A percentile compares a stretch with the other conserved stretches of the same genome.
phyloP scores from a whole-genome alignment of 2,113 vertebrate genomes.

The Lasiurus cinereus region DNA sequence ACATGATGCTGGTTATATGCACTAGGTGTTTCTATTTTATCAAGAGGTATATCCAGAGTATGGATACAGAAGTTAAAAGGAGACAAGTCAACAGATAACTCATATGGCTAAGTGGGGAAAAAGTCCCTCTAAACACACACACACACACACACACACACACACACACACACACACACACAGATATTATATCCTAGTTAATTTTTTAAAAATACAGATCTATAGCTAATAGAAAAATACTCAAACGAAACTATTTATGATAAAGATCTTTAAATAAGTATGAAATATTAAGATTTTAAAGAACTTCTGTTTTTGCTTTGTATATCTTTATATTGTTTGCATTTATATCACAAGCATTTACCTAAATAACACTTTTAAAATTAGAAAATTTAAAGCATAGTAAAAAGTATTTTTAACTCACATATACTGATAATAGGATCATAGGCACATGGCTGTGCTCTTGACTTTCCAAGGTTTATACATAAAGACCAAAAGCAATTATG shows the following conservation, averaged over 20 bases:
- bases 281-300: not conserved
- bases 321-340: conserved; percentile 22
- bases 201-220: not conserved
- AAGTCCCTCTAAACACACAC: not conserved
- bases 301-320: not conserved
- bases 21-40: conserved; percentile 14
- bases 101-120: not conserved
- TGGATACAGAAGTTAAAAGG: not conserved
- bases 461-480: not conserved
- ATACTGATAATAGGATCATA: not conserved
- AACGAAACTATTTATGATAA: not conserved
- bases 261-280: not conserved
- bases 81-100: not conserved
- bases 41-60: not conserved
- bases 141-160: not conserved
- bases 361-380: not conserved
- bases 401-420: conserved; percentile 27
- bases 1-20: not conserved
- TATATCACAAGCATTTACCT: conserved; percentile 37
- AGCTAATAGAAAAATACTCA: not conserved
- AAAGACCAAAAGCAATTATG: conserved; percentile 29
- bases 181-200: not conserved
- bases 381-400: not conserved
- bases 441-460: not conserved
- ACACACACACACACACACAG: too few relatives aligned